A percentile compares a stretch with the other conserved stretches of the same genome.
phyloP scores from a whole-genome alignment of 2,113 vertebrate genomes.

The Alligator mississippiensis region DNA sequence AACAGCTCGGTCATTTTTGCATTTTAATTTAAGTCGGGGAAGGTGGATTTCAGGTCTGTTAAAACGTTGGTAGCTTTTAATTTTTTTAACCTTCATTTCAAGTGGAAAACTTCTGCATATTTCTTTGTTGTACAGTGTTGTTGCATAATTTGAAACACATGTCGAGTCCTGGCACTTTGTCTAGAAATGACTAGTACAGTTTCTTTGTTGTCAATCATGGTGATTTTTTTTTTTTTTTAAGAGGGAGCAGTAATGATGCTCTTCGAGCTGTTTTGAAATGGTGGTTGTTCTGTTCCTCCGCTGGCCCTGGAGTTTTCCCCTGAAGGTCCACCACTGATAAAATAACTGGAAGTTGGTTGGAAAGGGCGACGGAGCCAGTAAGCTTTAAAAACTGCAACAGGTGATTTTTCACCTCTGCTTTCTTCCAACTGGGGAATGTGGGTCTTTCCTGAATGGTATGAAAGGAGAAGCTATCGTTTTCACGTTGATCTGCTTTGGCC shows the following conservation, averaged over 20 bases:
- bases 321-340: background rate
- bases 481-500: conserved; percentile 52
- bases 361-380: background rate
- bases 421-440: background rate
- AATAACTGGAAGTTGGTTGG: conserved; percentile 39
- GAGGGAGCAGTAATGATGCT: conserved; percentile 31
- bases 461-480: conserved; percentile 1
- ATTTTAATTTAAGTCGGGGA: conserved; percentile 8
- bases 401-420: conserved; percentile 62
- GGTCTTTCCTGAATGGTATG: conserved; percentile 32
- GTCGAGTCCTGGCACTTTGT: conserved; percentile 48
- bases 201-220: conserved; percentile 49
- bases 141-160: conserved; percentile 64
- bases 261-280: conserved; percentile 5
- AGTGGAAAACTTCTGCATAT: conserved; percentile 60
- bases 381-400: conserved; percentile 37
- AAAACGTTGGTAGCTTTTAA: conserved; percentile 49
- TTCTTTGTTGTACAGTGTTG: conserved; percentile 62
- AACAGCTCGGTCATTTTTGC: conserved; percentile 26
- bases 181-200: conserved; percentile 37
- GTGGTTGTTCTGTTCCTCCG: background rate
- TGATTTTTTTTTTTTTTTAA: background rate
- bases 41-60: conserved; percentile 47
- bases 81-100: conserved; percentile 65
- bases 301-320: background rate